Percentiles rank a stretch among this genome's conserved stretches.
These are phyloP conservation scores for Andrena minutula DNA, from an alignment of 2,888 invertebrate genomes.

Conservation along the genomic window DNA sequence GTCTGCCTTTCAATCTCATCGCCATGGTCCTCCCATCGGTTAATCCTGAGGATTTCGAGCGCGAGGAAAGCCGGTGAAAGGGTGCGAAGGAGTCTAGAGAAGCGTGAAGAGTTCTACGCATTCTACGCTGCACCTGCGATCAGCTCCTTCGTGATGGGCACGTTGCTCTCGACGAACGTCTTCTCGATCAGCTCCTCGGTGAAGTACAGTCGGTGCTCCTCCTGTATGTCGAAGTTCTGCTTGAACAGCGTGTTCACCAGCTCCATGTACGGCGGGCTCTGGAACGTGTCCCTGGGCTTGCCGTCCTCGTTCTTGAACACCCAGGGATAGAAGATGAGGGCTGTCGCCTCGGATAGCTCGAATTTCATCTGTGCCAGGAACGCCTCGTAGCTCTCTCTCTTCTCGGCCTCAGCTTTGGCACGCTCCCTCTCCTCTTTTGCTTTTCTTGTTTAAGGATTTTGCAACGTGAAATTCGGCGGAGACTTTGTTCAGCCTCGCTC, in stretches of 20 bases:
- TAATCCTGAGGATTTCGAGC: constrained; percentile 69
- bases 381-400: constrained; percentile 72
- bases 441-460: constrained; percentile 61
- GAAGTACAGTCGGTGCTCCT: constrained; percentile 73
- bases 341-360: constrained; percentile 78
- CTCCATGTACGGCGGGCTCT: constrained; percentile 76
- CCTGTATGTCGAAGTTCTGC: constrained; percentile 77
- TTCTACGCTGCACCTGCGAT: constrained; percentile 65
- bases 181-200: constrained; percentile 72
- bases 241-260: constrained; percentile 74
- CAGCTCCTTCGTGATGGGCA: constrained; percentile 76
- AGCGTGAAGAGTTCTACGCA: background rate
- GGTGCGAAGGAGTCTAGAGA: background rate
- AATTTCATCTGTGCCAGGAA: constrained; percentile 77
- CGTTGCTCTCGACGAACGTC: constrained; percentile 75
- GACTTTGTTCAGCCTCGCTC: background rate
- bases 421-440: constrained; percentile 60
- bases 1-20: constrained; percentile 75
- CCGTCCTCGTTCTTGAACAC: constrained; percentile 76
- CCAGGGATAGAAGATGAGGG: constrained; percentile 78
- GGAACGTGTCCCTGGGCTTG: constrained; percentile 71
- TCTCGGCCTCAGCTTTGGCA: constrained; percentile 69
- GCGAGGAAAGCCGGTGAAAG: background rate
- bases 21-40: constrained; percentile 73
- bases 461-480: background rate